Evolutionary conservation across 2,113 vertebrate species (phyloP).

Genomic region (Martes martes): DNA sequence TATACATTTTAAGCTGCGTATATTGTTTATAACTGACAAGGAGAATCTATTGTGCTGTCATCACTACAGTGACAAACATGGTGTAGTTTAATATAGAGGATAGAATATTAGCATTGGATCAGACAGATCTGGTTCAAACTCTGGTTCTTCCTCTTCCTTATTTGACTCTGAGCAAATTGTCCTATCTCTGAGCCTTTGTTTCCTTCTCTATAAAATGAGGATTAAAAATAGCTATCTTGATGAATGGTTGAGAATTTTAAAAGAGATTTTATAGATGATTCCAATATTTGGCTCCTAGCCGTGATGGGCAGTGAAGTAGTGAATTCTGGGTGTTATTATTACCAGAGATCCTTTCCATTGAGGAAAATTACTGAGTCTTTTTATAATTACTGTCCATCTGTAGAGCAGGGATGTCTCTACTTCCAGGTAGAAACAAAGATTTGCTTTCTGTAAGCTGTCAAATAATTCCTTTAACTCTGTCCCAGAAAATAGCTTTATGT

Average conservation of each 20-base stretch:
- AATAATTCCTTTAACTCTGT: conserved; percentile 15
- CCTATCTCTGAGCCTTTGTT: background rate
- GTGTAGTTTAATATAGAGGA: background rate
- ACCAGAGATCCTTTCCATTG: background rate
- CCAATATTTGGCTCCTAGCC: background rate
- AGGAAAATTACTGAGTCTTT: background rate
- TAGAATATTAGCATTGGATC: background rate
- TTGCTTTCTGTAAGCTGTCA: background rate
- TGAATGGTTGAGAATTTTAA: background rate
- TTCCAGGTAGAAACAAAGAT: background rate
- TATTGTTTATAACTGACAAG: background rate
- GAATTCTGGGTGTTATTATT: background rate
- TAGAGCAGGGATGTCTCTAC: background rate
- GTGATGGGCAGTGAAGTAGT: background rate
- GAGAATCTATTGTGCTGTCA: background rate
- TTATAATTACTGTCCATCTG: background rate
- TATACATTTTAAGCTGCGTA: background rate
- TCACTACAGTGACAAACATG: background rate
- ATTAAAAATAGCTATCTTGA: background rate
- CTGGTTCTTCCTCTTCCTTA: background rate
- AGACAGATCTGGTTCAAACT: background rate
- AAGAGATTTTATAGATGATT: background rate
- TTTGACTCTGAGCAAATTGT: background rate
- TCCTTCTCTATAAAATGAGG: background rate
- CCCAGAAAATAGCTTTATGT: background rate